Percentiles rank a stretch among this genome's conserved stretches.
These are phyloP conservation scores for Acrocyrtus sp. DNA, from an alignment of 2,888 invertebrate species.

Conservation along the genomic window DNA sequence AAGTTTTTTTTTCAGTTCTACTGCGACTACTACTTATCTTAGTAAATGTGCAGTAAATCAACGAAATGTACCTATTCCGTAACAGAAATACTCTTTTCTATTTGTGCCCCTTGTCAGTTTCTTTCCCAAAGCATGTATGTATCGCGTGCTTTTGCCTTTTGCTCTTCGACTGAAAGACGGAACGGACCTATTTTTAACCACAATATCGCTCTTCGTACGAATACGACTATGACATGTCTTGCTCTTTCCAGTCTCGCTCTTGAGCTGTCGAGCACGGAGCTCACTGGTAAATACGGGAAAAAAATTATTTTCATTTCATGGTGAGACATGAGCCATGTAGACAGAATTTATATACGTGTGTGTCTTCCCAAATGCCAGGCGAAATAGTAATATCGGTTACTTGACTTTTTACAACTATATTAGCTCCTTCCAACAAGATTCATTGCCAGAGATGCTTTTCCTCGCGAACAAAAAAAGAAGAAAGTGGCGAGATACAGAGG, in stretches of 20 bases:
- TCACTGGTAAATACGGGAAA: too few species aligned
- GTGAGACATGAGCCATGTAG: constrained; percentile 14
- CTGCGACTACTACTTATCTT: background rate
- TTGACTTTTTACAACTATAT: background rate
- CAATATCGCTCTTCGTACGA: constrained; percentile 27
- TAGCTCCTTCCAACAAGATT: background rate
- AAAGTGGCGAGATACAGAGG: background rate
- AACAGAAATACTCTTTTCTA: background rate
- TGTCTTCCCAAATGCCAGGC: background rate
- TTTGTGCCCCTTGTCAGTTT: constrained; percentile 1
- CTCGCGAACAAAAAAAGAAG: background rate
- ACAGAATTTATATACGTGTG: background rate
- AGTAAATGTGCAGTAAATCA: constrained; percentile 38
- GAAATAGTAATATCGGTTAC: background rate
- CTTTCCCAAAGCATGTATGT: background rate
- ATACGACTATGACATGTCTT: constrained; percentile 31
- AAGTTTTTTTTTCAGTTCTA: background rate
- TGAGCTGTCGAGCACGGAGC: background rate
- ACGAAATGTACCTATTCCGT: constrained; percentile 8
- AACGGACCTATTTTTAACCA: constrained; percentile 43
- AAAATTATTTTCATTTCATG: constrained; percentile 12
- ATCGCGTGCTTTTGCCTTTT: background rate
- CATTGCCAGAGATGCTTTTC: background rate
- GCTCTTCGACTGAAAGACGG: background rate
- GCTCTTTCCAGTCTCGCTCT: constrained; percentile 18